Conservation (phyloP, 2,888 invertebrate species). For the Harpalus rubripes region DNA sequence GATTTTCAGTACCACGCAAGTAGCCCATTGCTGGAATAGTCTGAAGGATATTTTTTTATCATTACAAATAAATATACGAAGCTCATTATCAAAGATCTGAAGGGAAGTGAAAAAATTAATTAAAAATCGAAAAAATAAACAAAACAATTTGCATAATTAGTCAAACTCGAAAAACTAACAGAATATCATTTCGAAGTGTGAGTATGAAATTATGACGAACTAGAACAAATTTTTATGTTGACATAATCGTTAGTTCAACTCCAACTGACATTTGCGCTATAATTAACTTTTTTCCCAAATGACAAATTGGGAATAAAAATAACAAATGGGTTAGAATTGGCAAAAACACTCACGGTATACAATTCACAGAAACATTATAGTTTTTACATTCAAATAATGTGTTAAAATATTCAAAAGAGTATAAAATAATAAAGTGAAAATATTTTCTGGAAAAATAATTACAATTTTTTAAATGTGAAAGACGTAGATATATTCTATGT, state of each 20-base stretch:
- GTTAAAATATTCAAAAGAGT: constrained; percentile 5
- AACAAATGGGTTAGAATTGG: constrained; percentile 8
- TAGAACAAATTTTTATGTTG: constrained; percentile 30
- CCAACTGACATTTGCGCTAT: constrained; percentile 30
- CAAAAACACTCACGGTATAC: constrained; percentile 17
- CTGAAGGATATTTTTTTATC: too few relatives aligned
- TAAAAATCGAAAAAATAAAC: not conserved
- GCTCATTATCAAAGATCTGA: too few relatives aligned
- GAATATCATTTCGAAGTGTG: constrained; percentile 27
- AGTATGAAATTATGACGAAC: constrained; percentile 41
- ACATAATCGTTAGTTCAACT: constrained; percentile 33
- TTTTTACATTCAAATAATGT: constrained; percentile 19
- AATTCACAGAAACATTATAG: constrained; percentile 2
- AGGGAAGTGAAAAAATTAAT: not conserved
- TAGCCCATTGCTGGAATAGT: too few relatives aligned
- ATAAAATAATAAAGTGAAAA: not conserved
- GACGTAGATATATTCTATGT: too few relatives aligned
- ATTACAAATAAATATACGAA: too few relatives aligned
- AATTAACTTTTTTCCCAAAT: constrained; percentile 37
- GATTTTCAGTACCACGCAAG: too few relatives aligned
- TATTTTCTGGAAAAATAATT: not conserved
- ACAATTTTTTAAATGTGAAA: not conserved
- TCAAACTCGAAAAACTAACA: not conserved
- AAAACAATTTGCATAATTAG: not conserved
- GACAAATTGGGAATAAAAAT: constrained; percentile 41